Base-by-base conservation (phyloP, 2,797 vertebrate genomes). In the Numenius phaeopus region DNA sequence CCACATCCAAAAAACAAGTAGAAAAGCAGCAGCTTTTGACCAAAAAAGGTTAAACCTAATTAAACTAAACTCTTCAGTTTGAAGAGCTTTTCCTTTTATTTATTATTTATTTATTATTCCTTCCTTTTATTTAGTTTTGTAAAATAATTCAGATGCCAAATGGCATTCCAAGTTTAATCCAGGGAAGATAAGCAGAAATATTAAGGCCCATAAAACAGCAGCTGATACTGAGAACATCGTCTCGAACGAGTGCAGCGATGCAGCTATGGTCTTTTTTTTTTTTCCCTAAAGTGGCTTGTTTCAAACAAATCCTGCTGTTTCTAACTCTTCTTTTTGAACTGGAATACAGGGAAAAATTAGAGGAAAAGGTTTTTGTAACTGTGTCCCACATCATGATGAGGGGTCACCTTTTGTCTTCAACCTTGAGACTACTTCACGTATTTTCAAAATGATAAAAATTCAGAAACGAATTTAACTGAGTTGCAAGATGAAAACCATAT, bases 41-140 rank as follows among this genome's bases (percentile, higher is more conserved):
- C 94, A 82, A 93, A 96, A 82, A 92, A 70, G 66, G 83, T 69
- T 44, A 89, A 90, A 87, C 9, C 15, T 92, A 65, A 90, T 88
- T 72, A 79, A 88, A 85, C 55, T 16, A 72, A 92, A 83, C 90
- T 55, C 66, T 77, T 87, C 39, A 50, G 55, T 39, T 76, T 66
- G 26, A 90, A 58, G 26, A 71, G 47, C 10, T 49, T 4, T 39
- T 69, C 54, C 75, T 94, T 96, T 93, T 87, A 77, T 95, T 96
- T 92, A 87, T 37, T 7, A 37, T 37, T 37, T 37, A 37, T 37
- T 37, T 37, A 37, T 37, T 4, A 40, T 47, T 29, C 9, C 32
- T 39, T 69, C 54, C 75, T 94, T 96, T 93, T 87, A 77, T 95
- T 96, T 92, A 87, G 59, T 77, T 95, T 75, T 85, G 88, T 87